Base-by-base conservation (phyloP, 2,888 invertebrate species). In the Andrena hattorfiana region DNA sequence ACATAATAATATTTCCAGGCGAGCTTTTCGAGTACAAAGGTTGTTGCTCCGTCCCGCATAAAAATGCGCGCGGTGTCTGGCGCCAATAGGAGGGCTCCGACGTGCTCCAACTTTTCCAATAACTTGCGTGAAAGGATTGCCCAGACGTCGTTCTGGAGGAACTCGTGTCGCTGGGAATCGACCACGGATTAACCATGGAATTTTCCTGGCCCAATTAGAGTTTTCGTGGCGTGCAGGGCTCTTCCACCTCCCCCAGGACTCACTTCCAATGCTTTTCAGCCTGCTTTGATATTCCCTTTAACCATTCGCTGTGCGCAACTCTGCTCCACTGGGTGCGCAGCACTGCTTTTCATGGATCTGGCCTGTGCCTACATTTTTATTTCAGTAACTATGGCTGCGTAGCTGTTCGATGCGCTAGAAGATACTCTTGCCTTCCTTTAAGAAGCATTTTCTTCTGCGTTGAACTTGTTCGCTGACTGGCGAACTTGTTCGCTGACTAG, bases 1-100 rank as follows among this genome's bases (percentile, higher is more conserved):
- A 51, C 32, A 67, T 84, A 85, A 85, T 63, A 66, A 81, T 63
- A 72, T 78, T 72, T 78, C 78, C 20, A 60, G 63, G 16, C 54
- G 8, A 28, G 73, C 30, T 42, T 77, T 59, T 75, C 69, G 75
- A 66, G 67, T 32, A 75, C 68, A 68, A 74, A 79, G 68, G 68
- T 71, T 63, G 76, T 63, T 63, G 72, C 72, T 30, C 64, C 32
- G 71, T 56, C 56, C 26, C 49, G 72, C 77, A 79, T 75, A 75
- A 75, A 75, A 63, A 75, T 79, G 67, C 75, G 20, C 23, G 54
- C 75, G 16, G 67, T 79, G 67, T 75, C 68, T 49, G 63, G 20
- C 56, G 32, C 63, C 63, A 63, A 75, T 69, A 56, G 51, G 48
- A 72, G 16, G 16, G 26, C 30, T 4, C 20, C 51, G 20, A 26